phyloP scores from a whole-genome alignment of 2,797 vertebrate species.

The Bradypodion ventrale region DNA sequence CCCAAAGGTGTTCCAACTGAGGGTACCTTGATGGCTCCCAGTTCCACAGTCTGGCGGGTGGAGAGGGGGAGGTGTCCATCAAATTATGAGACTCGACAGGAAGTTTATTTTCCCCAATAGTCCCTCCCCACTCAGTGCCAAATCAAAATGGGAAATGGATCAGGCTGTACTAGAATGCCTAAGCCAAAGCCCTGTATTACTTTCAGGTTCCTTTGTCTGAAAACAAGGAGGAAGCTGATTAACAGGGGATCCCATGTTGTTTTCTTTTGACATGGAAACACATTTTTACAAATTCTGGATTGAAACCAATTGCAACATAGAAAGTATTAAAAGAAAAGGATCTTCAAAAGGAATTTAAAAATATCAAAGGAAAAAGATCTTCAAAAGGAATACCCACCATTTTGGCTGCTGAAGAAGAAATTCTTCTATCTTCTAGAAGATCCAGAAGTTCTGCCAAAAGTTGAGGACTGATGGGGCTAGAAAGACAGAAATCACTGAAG shows the following conservation, averaged over 20 bases:
- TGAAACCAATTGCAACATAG: neutral
- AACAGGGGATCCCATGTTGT: neutral
- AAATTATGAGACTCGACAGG: too few species aligned
- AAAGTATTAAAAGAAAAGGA: neutral
- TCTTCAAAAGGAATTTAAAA: neutral
- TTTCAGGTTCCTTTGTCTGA: neutral
- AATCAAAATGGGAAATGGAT: neutral
- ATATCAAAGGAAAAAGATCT: neutral
- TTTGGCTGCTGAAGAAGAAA: slow-evolving; percentile 89
- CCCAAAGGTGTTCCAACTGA: too few species aligned
- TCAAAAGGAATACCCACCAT: slow-evolving; percentile 76
- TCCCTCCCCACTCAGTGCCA: neutral
- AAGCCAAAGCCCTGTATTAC: neutral
- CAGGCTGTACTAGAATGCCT: neutral
- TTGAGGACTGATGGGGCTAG: slow-evolving; percentile 82
- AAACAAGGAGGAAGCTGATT: neutral
- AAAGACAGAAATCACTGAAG: neutral
- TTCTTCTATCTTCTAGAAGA: slow-evolving; percentile 82
- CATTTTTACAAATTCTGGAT: neutral
- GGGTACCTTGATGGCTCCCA: too few species aligned
- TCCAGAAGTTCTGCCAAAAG: slow-evolving; percentile 88
- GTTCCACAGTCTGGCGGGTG: too few species aligned
- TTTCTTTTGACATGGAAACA: neutral
- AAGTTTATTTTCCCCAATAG: too few species aligned
- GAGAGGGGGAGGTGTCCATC: too few species aligned